Evolutionary conservation across 2,113 vertebrate genomes (phyloP).

Genomic region (Elephas maximus): DNA sequence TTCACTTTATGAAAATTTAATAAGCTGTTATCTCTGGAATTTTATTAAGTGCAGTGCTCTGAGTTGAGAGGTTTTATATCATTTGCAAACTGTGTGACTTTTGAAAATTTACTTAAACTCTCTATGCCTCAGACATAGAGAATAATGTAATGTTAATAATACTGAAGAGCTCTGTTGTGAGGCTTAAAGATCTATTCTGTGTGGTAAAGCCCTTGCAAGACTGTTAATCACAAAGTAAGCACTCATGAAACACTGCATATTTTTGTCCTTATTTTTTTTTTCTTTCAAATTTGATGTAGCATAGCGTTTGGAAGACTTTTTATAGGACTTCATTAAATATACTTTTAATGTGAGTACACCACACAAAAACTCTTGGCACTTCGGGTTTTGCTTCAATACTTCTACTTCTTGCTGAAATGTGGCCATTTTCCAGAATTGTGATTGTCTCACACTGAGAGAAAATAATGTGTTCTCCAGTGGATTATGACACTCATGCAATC

Average conservation of each 20-base stretch:
- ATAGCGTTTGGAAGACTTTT: neutral
- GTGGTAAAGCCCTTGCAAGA: neutral
- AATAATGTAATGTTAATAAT: neutral
- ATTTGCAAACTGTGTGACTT: neutral
- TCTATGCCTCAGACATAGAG: neutral
- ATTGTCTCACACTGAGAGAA: slow-evolving; percentile 12
- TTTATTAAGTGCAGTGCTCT: neutral
- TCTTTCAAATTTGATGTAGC: neutral
- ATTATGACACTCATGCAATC: slow-evolving; percentile 23
- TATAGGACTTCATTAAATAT: neutral
- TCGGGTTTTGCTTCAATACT: neutral
- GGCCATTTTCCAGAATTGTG: slow-evolving; percentile 19
- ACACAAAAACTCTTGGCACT: neutral
- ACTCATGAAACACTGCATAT: neutral
- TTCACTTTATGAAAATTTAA: neutral
- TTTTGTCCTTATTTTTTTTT: neutral
- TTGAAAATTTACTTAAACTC: neutral
- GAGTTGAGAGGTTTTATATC: neutral
- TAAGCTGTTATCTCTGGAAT: neutral
- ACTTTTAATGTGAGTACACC: neutral
- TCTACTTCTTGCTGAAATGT: neutral
- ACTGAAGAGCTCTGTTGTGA: neutral
- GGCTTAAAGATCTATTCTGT: neutral
- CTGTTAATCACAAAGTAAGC: neutral
- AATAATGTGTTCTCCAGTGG: neutral